Evolutionary conservation across 2,113 vertebrate genomes (phyloP).

Genomic region (Barnardius zonarius): DNA sequence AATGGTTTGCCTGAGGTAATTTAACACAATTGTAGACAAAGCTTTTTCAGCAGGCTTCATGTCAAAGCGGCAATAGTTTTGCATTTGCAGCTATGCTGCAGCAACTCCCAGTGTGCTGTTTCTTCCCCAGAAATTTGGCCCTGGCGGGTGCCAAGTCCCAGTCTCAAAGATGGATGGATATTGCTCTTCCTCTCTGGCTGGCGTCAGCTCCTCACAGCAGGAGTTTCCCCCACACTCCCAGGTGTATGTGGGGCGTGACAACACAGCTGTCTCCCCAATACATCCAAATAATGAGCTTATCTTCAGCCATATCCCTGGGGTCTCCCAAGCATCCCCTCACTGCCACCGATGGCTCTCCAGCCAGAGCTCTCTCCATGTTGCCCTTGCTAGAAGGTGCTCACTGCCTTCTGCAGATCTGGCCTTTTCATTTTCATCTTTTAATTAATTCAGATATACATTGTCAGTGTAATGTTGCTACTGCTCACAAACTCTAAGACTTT

Average conservation of each 20-base stretch:
- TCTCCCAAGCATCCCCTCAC: neutral
- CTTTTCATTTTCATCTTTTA: neutral
- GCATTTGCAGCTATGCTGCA: constrained; percentile 26
- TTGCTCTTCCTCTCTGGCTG: neutral
- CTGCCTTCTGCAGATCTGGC: neutral
- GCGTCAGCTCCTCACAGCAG: neutral
- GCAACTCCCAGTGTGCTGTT: neutral
- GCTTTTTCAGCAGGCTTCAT: neutral
- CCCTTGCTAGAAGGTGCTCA: neutral
- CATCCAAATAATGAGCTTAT: neutral
- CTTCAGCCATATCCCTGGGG: neutral
- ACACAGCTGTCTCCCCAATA: neutral
- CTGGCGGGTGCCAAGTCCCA: neutral
- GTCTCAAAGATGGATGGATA: neutral
- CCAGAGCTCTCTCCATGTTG: neutral
- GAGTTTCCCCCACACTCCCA: neutral
- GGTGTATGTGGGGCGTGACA: neutral
- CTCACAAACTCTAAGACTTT: neutral
- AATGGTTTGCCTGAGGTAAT: neutral
- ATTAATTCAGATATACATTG: fast-evolving
- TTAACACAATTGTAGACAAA: neutral
- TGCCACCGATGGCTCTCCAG: fast-evolving
- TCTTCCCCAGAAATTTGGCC: constrained; percentile 50
- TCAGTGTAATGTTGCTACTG: neutral
- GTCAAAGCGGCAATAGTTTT: neutral